Evolutionary conservation across 2,113 vertebrate species (phyloP).

Genomic region (Platichthys stellatus): DNA sequence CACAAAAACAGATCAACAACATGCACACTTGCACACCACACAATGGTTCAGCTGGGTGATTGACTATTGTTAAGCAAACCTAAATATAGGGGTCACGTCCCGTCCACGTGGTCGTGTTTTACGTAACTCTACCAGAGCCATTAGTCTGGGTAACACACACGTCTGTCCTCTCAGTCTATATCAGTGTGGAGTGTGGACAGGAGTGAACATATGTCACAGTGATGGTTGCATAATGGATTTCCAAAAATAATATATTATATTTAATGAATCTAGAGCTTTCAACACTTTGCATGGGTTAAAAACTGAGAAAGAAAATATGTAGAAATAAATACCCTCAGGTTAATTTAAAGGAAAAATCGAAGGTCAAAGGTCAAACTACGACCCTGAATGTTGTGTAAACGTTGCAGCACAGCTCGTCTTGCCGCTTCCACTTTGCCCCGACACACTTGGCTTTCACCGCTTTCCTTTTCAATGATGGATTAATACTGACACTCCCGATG

Average conservation of each 20-base stretch:
- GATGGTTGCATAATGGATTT: not conserved
- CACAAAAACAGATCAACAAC: conserved; percentile 38
- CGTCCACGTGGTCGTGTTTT: conserved; percentile 60
- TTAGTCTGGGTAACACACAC: conserved; percentile 46
- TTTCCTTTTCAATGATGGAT: not conserved
- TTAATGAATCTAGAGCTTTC: too few species aligned
- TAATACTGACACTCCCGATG: not conserved
- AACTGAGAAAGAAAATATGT: too few species aligned
- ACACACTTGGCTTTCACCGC: not conserved
- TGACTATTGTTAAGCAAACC: not conserved
- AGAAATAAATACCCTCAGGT: not conserved
- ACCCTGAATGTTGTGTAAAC: not conserved
- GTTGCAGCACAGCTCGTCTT: not conserved
- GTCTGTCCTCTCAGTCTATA: not conserved
- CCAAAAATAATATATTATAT: too few species aligned
- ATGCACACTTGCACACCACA: not conserved
- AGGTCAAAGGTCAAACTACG: not conserved
- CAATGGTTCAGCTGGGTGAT: not conserved
- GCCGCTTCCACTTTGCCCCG: too few species aligned
- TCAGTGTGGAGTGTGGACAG: not conserved
- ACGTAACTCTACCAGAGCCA: conserved; percentile 58
- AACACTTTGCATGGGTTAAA: too few species aligned
- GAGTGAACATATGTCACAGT: not conserved
- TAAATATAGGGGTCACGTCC: conserved; percentile 43
- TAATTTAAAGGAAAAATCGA: not conserved